A percentile compares a stretch with the other conserved stretches of the same genome.
phyloP scores from a whole-genome alignment of 2,113 vertebrate species.

The Tachycineta bicolor region DNA sequence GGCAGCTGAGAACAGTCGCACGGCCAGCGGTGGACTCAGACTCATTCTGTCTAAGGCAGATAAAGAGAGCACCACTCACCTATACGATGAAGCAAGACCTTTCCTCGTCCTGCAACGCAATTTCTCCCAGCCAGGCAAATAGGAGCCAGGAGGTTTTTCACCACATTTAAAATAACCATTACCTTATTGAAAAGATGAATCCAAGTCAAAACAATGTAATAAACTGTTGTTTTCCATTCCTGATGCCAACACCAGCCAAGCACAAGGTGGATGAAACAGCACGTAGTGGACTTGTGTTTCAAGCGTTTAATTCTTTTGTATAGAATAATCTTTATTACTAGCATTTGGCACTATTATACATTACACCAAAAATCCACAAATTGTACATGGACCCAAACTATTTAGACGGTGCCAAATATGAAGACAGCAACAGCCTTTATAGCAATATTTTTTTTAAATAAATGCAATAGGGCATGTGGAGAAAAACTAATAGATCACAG shows the following conservation, averaged over 20 bases:
- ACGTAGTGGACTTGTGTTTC: conserved; percentile 63
- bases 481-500: conserved; percentile 63
- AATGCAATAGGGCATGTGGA: conserved; percentile 55
- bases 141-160: conserved; percentile 20
- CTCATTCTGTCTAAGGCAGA: neutral
- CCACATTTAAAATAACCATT: conserved; percentile 27
- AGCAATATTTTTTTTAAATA: conserved; percentile 74
- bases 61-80: conserved; percentile 38
- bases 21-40: neutral
- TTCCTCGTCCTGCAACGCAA: neutral
- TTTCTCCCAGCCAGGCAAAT: neutral
- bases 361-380: conserved; percentile 76
- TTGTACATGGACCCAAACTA: conserved; percentile 69
- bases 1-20: neutral
- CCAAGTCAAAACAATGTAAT: neutral
- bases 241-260: neutral
- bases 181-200: conserved; percentile 8
- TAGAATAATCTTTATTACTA: conserved; percentile 78
- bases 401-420: conserved; percentile 65
- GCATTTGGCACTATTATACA: conserved; percentile 74
- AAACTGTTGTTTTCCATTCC: neutral
- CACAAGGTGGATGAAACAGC: conserved; percentile 64
- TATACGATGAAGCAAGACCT: conserved; percentile 20
- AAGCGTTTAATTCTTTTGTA: conserved; percentile 77
- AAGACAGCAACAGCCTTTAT: conserved; percentile 67